These are phyloP conservation scores for Drosophila oshimai DNA, from an alignment of 1,140 invertebrate genomes.

Conservation along the genomic window DNA sequence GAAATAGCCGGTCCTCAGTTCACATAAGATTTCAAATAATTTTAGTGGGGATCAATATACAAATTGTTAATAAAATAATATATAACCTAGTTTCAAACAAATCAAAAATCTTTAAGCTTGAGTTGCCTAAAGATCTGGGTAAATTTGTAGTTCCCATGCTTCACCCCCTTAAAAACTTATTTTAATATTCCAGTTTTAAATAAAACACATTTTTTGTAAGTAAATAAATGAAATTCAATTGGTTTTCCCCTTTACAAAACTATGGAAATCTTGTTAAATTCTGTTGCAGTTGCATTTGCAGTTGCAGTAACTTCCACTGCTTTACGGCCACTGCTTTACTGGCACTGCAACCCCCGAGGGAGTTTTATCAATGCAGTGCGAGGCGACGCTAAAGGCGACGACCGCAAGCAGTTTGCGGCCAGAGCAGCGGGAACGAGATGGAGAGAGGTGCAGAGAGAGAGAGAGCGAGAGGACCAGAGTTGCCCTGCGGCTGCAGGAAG, in stretches of 20 bases:
- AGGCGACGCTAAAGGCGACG: conserved; percentile 42
- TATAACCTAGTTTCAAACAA: too few species aligned
- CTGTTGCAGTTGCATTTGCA: conserved; percentile 1
- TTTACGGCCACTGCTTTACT: conserved; percentile 2
- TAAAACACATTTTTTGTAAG: too few species aligned
- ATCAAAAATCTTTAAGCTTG: too few species aligned
- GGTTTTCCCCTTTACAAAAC: conserved; percentile 17
- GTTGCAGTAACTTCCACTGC: neutral
- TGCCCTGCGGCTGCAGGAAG: conserved; percentile 31
- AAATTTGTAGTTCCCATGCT: too few species aligned
- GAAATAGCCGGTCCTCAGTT: neutral
- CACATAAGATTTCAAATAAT: too few species aligned
- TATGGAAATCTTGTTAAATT: conserved; percentile 34
- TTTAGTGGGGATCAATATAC: too few species aligned
- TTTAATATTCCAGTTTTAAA: too few species aligned
- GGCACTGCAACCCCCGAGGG: neutral
- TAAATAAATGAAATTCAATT: too few species aligned
- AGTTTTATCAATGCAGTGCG: conserved; percentile 47
- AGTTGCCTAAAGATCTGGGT: too few species aligned
- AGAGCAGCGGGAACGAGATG: neutral
- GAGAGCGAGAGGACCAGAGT: neutral
- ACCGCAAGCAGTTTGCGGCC: conserved; percentile 42
- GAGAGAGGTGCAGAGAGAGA: neutral
- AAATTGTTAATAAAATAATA: too few species aligned
- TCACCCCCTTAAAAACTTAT: too few species aligned